A percentile compares a stretch with the other conserved stretches of the same genome.
phyloP scores from a whole-genome alignment of 2,797 vertebrate species.

The Agapornis canus region DNA sequence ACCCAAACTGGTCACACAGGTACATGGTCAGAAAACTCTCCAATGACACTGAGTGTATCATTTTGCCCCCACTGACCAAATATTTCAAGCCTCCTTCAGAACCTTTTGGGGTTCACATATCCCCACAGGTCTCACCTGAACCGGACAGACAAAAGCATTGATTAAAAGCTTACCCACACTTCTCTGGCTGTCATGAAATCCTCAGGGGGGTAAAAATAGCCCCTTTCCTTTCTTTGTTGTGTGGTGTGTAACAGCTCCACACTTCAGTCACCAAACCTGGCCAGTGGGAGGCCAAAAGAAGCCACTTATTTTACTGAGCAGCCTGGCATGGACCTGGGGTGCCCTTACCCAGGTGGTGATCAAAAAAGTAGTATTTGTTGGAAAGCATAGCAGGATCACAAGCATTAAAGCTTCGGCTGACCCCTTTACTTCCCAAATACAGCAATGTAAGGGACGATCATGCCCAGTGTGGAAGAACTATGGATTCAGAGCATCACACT shows the following conservation, averaged over 20 bases:
- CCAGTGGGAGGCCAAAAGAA: not conserved
- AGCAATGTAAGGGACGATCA: not conserved
- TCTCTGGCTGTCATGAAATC: not conserved
- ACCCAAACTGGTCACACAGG: not conserved
- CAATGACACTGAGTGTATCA: not conserved
- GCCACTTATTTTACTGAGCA: not conserved
- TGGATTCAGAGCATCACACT: not conserved
- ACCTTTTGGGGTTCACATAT: not conserved
- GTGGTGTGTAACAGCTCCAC: not conserved
- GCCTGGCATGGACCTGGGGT: not conserved
- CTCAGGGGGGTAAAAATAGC: not conserved
- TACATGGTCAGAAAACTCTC: not conserved
- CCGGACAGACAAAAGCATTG: not conserved
- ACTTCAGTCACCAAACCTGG: not conserved
- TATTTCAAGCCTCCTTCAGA: not conserved
- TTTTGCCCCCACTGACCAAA: not conserved
- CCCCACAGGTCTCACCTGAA: not conserved
- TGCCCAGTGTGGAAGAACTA: not conserved
- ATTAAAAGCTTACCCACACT: not conserved
- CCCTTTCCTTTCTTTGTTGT: not conserved
- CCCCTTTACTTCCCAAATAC: not conserved
- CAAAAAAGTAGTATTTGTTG: not conserved
- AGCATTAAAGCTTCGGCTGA: fast-evolving
- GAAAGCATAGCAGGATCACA: not conserved
- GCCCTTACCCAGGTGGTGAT: not conserved